Evolutionary conservation across 2,797 vertebrate species (phyloP).

Genomic region (Myiotriccus ornatus): DNA sequence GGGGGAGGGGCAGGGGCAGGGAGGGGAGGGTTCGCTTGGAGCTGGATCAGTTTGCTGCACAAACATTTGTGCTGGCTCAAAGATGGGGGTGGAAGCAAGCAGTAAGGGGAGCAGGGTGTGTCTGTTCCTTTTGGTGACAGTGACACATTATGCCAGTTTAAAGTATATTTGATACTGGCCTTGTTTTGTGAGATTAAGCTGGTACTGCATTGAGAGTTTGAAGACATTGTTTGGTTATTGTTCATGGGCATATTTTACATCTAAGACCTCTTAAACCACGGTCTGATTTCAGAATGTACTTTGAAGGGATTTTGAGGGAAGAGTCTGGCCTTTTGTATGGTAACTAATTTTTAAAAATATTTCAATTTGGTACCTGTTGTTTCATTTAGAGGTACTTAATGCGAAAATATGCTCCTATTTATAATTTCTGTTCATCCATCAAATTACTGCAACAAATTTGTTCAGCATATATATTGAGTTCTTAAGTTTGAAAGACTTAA

Average conservation of each 20-base stretch:
- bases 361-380: neutral
- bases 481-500: neutral
- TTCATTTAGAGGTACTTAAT: neutral
- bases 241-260: neutral
- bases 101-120: slow-evolving; percentile 39
- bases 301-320: neutral
- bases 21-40: slow-evolving; percentile 2
- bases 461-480: neutral
- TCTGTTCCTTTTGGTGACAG: slow-evolving; percentile 21
- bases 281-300: neutral
- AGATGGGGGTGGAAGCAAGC: slow-evolving; percentile 51
- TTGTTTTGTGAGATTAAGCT: neutral
- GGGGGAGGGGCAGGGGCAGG: slow-evolving; percentile 39
- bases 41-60: slow-evolving; percentile 62
- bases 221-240: neutral
- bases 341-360: neutral
- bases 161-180: neutral
- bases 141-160: neutral
- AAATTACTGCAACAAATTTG: neutral
- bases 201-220: neutral
- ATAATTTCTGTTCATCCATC: neutral
- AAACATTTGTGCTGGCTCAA: slow-evolving; percentile 44
- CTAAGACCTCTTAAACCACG: neutral
- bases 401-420: neutral
- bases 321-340: neutral